Percentiles rank a stretch among this genome's conserved stretches.
Evolutionary conservation across 2,113 vertebrate genomes (phyloP).

Genomic region (Poecilia latipinna): DNA sequence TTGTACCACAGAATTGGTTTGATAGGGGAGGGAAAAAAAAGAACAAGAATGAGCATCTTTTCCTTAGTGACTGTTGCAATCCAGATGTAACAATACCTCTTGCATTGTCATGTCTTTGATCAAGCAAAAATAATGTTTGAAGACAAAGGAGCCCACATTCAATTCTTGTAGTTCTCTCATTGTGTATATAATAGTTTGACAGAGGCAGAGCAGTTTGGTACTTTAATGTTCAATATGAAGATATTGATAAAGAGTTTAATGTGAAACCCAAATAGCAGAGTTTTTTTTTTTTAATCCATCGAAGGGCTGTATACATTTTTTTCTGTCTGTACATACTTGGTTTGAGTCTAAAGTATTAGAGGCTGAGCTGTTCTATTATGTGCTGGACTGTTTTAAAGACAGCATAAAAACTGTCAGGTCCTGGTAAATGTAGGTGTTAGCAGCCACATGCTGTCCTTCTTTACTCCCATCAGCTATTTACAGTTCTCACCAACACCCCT

Average conservation of each 20-base stretch:
- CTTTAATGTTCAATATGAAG: neutral
- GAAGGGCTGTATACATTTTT: neutral
- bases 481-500: constrained; percentile 70
- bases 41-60: neutral
- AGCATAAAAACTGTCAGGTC: constrained; percentile 57
- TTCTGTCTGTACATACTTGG: neutral
- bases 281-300: constrained; percentile 6
- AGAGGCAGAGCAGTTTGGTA: neutral
- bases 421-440: constrained; percentile 66
- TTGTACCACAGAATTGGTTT: neutral
- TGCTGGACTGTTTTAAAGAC: constrained; percentile 52
- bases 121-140: neutral
- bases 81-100: constrained; percentile 3
- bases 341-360: constrained; percentile 34
- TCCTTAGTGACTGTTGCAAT: neutral
- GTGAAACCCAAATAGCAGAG: neutral
- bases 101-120: neutral
- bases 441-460: constrained; percentile 64
- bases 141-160: neutral
- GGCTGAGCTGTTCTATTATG: constrained; percentile 43
- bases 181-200: neutral
- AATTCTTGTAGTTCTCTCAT: neutral
- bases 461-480: constrained; percentile 75
- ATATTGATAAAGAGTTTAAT: neutral
- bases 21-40: neutral